phyloP scores from a whole-genome alignment of 1,140 invertebrate genomes.

The Parasteatoda tepidariorum region DNA sequence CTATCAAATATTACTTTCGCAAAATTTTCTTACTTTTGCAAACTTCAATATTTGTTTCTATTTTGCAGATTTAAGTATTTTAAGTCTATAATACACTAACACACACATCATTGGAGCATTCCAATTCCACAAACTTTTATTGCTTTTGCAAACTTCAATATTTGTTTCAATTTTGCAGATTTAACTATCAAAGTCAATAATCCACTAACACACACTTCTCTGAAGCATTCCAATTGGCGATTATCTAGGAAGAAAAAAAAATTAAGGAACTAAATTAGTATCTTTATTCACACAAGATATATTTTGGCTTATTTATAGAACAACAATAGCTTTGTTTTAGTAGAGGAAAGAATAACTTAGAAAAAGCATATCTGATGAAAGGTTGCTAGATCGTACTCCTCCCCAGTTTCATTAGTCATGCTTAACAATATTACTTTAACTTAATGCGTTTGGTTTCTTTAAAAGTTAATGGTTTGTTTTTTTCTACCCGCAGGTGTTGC shows the following conservation, averaged over 20 bases:
- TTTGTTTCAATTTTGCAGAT: neutral
- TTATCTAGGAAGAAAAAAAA: constrained; percentile 33
- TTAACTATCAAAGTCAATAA: neutral
- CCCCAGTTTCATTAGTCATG: neutral
- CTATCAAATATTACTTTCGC: no score
- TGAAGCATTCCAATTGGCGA: neutral
- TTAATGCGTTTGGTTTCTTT: neutral
- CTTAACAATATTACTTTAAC: neutral
- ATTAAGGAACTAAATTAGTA: constrained; percentile 9
- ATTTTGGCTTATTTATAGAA: constrained; percentile 26
- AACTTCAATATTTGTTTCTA: neutral
- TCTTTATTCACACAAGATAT: constrained; percentile 30
- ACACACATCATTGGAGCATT: neutral
- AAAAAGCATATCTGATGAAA: constrained; percentile 10
- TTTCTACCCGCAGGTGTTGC: neutral
- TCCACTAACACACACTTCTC: neutral
- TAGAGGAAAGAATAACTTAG: constrained; percentile 29
- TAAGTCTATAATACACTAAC: neutral
- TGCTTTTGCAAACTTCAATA: neutral
- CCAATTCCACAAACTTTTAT: neutral
- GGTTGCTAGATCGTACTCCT: neutral
- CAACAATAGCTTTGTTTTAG: constrained; percentile 23
- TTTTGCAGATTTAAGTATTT: neutral
- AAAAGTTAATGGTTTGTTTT: neutral
- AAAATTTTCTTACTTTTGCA: neutral